Evolutionary conservation across 2,113 vertebrate species (phyloP).

Genomic region (Spermophilus dauricus): DNA sequence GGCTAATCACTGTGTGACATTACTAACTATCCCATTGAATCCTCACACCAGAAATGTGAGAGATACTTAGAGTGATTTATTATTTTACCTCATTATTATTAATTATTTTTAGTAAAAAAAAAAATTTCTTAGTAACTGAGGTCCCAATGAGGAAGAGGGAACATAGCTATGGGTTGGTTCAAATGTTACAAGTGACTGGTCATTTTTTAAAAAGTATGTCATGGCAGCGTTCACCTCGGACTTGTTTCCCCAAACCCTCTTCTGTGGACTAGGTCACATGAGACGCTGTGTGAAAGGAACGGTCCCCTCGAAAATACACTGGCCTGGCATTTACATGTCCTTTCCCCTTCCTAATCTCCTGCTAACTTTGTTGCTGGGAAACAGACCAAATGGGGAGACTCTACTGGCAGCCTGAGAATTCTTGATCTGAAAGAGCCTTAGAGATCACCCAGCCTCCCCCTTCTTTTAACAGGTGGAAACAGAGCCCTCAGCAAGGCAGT

Average conservation of each 20-base stretch:
- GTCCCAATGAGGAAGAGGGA: neutral
- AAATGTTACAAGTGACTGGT: neutral
- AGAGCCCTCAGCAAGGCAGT: neutral
- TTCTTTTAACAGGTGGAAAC: neutral
- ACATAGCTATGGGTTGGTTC: neutral
- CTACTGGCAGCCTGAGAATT: neutral
- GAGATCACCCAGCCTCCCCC: neutral
- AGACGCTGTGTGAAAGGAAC: neutral
- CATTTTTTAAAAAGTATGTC: neutral
- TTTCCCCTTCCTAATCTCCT: neutral
- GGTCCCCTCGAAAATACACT: neutral
- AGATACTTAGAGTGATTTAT: neutral
- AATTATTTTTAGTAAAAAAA: neutral
- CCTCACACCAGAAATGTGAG: neutral
- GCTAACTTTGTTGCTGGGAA: slow-evolving; percentile 47
- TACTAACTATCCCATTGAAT: neutral
- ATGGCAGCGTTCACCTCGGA: neutral
- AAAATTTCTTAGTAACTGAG: neutral
- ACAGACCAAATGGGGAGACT: slow-evolving; percentile 7
- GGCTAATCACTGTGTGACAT: neutral
- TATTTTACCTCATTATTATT: neutral
- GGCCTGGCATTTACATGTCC: neutral
- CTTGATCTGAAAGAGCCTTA: neutral
- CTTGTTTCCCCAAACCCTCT: neutral
- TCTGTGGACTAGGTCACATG: neutral